Base-by-base conservation (phyloP, 2,888 invertebrate species). In the Enchytraeus crypticus region DNA sequence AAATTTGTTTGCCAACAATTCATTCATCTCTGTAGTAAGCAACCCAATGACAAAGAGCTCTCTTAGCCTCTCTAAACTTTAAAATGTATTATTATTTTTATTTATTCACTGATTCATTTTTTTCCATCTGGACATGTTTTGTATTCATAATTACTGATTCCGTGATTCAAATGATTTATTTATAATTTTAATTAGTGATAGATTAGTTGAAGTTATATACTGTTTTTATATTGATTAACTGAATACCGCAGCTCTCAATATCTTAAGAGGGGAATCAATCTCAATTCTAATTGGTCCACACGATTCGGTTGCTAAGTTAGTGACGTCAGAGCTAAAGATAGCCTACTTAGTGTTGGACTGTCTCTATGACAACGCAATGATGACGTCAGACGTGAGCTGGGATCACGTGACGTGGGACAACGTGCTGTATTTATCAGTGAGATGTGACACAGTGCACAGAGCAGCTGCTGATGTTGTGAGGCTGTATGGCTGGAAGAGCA, bases 321-420 rank as follows among this genome's bases (percentile, higher is more conserved):
- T 45, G 32, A 18, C 57, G 46, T 43, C 57, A 5, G 46, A 57
- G n/a, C n/a, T 18, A 46, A 27, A 21, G 30, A 57, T 26, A 21
- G 45, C 57, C n/a, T 43, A 43, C 57, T n/a, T 57, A 23, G 47
- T 43, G n/a, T 46, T 30, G 8, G 49, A 47, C 49, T 47, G 49
- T 23, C 11, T 38, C 38, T 38, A 11, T 38, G 38, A 38, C 38
- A 11, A 11, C 38, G 18, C 54, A 26, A 27, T 38, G 21, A 21
- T 8, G 18, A 8, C 18, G 38, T 38, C 34, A 21, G 54, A 54
- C 3, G 23, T 34, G 21, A 14, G 11, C 8, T 18, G 38, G 8
- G 38, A 38, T 38, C 11, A 14, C 18, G 38, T 26, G n/a, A 32
- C 32, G 5, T 18, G 33, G 27, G 21, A 32, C 11, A 11, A 27